A percentile compares a stretch with the other conserved stretches of the same genome.
Evolutionary conservation across 2,888 invertebrate species (phyloP).

Genomic region (Morpho deidamia): DNA sequence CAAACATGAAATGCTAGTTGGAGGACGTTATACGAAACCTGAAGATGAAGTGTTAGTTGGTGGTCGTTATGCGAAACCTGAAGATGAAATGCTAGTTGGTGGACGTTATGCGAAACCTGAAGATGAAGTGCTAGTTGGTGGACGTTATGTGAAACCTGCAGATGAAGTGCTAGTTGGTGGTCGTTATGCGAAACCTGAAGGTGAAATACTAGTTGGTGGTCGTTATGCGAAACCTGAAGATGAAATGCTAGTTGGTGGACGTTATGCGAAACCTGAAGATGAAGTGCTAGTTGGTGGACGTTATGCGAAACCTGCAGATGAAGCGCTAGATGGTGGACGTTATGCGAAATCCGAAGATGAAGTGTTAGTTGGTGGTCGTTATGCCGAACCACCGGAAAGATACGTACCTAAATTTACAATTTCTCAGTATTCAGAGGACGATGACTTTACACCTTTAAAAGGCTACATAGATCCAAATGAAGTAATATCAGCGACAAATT

Average conservation of each 20-base stretch:
- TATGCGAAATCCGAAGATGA: slow-evolving; percentile 54
- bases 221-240: too few species aligned
- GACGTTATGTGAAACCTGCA: slow-evolving; percentile 63
- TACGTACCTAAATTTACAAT: slow-evolving; percentile 42
- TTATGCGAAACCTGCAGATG: background rate
- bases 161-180: slow-evolving; percentile 21
- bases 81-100: too few species aligned
- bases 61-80: too few species aligned
- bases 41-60: slow-evolving; percentile 46
- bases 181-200: slow-evolving; percentile 31
- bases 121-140: too few species aligned
- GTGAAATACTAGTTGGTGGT: slow-evolving; percentile 2
- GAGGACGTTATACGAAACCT: too few species aligned
- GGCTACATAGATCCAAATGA: slow-evolving; percentile 37
- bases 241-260: too few species aligned
- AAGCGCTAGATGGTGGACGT: slow-evolving; percentile 53
- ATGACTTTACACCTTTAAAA: slow-evolving; percentile 34
- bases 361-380: slow-evolving; percentile 58
- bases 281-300: too few species aligned
- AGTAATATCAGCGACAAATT: slow-evolving; percentile 43
- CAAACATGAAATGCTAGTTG: too few species aligned
- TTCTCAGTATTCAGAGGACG: slow-evolving; percentile 34
- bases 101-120: too few species aligned
- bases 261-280: too few species aligned
- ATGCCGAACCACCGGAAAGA: slow-evolving; percentile 65